phyloP scores from a whole-genome alignment of 2,888 invertebrate species.

The Rapana venosa region DNA sequence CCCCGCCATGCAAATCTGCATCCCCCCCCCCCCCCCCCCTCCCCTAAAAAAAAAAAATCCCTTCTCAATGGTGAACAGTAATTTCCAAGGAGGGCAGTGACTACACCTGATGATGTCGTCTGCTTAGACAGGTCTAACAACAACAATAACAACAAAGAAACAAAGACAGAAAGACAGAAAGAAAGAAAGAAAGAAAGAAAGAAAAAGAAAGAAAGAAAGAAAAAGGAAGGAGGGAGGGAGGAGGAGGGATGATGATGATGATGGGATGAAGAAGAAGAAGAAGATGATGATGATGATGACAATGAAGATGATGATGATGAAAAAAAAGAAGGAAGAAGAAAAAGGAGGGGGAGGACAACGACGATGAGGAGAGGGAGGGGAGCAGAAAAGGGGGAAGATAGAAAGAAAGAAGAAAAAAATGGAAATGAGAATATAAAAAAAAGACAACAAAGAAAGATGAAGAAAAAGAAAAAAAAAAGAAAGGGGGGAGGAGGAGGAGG shows the following conservation, averaged over 20 bases:
- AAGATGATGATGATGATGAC: neutral
- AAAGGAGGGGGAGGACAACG: neutral
- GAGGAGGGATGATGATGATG: neutral
- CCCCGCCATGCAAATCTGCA: too few relatives aligned
- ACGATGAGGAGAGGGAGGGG: neutral
- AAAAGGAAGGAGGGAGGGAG: neutral
- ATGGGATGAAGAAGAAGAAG: neutral
- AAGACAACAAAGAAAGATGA: too few relatives aligned
- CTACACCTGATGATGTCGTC: too few relatives aligned
- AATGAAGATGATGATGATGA: neutral
- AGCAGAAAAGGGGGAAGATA: neutral
- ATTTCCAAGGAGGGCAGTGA: too few relatives aligned
- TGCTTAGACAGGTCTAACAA: too few relatives aligned
- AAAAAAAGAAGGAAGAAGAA: neutral
- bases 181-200: neutral
- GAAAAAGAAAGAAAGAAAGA: neutral
- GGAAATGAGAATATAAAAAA: too few relatives aligned
- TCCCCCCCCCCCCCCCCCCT: too few relatives aligned
- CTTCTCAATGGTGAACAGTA: too few relatives aligned
- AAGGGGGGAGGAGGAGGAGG: too few relatives aligned
- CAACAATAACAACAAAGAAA: too few relatives aligned
- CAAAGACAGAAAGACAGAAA: neutral
- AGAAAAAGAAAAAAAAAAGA: too few relatives aligned
- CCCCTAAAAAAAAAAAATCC: too few relatives aligned
- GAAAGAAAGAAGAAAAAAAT: neutral